Conservation (phyloP, 2,113 vertebrate genomes). For the Hassar affinis region DNA sequence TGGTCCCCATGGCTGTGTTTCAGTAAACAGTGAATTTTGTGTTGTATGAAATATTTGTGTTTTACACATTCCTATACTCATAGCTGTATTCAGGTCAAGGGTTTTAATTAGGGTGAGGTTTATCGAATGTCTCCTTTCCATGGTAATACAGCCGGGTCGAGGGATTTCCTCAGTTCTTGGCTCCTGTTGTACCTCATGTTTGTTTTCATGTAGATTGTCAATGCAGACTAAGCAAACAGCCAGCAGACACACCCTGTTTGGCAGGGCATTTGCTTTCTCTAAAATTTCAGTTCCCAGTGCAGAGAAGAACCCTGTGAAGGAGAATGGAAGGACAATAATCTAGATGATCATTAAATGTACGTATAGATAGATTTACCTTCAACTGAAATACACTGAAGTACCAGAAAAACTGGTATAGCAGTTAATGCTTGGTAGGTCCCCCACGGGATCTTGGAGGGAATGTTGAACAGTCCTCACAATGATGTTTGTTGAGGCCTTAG, state of each 20-base stretch:
- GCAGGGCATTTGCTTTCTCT: slow-evolving; percentile 13
- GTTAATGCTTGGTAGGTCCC: too few relatives aligned
- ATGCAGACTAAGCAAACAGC: slow-evolving; percentile 26
- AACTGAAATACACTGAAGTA: too few relatives aligned
- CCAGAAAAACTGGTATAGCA: too few relatives aligned
- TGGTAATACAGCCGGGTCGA: not conserved
- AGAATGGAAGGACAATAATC: too few relatives aligned
- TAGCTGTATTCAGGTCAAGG: not conserved
- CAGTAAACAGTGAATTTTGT: not conserved
- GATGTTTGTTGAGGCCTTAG: too few relatives aligned
- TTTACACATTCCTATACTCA: not conserved
- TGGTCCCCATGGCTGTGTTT: not conserved
- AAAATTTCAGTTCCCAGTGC: not conserved
- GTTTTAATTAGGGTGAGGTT: not conserved
- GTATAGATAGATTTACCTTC: too few relatives aligned
- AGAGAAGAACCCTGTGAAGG: not conserved
- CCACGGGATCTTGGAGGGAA: too few relatives aligned
- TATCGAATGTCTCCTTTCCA: not conserved
- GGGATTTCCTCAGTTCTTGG: not conserved
- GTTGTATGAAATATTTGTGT: not conserved
- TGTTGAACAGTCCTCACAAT: too few relatives aligned
- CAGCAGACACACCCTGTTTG: slow-evolving; percentile 10
- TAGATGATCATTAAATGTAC: too few relatives aligned
- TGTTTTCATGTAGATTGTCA: slow-evolving; percentile 3
- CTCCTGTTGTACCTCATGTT: not conserved